Base-by-base conservation (phyloP, 2,113 vertebrate species). In the Grammomys dolichurus region DNA sequence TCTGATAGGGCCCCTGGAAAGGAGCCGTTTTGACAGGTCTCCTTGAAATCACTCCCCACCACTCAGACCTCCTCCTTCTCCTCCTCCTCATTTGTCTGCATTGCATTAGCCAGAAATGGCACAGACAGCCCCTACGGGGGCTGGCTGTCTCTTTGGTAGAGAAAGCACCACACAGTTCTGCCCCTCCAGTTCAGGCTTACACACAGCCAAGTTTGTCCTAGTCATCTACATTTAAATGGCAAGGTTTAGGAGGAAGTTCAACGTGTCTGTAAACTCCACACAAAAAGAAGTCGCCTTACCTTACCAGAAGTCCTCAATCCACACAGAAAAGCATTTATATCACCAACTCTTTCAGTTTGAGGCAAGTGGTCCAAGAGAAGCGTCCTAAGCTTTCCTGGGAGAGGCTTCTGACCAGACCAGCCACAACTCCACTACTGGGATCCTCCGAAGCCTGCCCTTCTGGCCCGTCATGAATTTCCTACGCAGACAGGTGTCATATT, bases 401-500 rank as follows among this genome's bases (percentile, higher is more conserved):
- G 87, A 97, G 92, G 36, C 80, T 94, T 60, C 80, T 72, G 58
- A 33, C 40, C 43, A 80, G 28, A 84, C 94, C 75, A 80, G 84
- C 89, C 85, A 93, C 87, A 43, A 73, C 82, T 81, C 87, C 78
- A 91, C 89, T 73, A 33, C 54, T 65, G n/a, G 33, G 90, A 95
- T 95, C 75, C 7, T 95, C 84, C 5, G 8, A 89, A 94, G 91
- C 70, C 91, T 96, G 86, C 78, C 75, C 91, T 94, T 88, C 93
- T 96, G 94, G 96, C 93, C 85, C 36, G 87, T 95, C 97, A 93
- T 46, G 87, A 93, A 92, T 97, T 94, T 97, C 96, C 97, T 97
- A 95, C n/a, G 70, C 96, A 97, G 97, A 95, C 96, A 97, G 95
- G 95, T 97, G 95, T 97, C 97, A 93, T 90, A 88, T 95, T 93